Percentiles rank a stretch among this genome's conserved stretches.
phyloP scores from a whole-genome alignment of 2,888 invertebrate species.

The Nemoura dubitans region DNA sequence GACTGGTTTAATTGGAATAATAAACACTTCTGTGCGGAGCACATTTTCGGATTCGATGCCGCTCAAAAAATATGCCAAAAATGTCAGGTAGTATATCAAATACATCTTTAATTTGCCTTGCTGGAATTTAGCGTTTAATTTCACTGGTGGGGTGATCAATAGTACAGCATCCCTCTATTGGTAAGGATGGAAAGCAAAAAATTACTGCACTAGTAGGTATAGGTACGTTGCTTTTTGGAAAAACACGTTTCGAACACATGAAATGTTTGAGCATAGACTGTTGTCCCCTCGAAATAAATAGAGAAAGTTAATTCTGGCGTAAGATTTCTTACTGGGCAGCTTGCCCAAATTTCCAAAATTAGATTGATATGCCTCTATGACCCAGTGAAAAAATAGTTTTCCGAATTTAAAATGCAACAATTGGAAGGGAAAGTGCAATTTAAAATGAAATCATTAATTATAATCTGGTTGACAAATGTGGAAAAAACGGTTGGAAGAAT shows the following conservation, averaged over 20 bases:
- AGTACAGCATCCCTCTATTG: not conserved
- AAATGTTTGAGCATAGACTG: not conserved
- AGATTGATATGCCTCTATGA: not conserved
- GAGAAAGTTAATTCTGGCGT: not conserved
- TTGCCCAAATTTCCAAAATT: not conserved
- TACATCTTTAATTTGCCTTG: not conserved
- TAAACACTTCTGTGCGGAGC: constrained; percentile 78
- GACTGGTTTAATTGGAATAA: constrained; percentile 78
- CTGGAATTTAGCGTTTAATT: not conserved
- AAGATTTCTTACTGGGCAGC: not conserved
- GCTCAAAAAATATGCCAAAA: constrained; percentile 7
- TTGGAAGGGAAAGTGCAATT: not conserved
- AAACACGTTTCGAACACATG: not conserved
- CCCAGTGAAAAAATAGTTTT: not conserved
- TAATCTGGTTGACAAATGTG: not conserved
- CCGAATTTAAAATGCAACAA: not conserved
- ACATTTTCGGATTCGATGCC: constrained; percentile 62
- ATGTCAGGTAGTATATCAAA: constrained; percentile 7
- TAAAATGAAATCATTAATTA: not conserved
- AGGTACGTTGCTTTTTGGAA: no score
- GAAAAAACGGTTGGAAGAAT: not conserved
- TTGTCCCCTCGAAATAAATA: not conserved
- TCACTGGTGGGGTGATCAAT: not conserved
- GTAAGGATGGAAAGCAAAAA: not conserved
- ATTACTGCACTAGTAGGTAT: no score